These are phyloP conservation scores for Drosophila triauraria DNA, from an alignment of 1,140 invertebrate species.

Conservation along the genomic window DNA sequence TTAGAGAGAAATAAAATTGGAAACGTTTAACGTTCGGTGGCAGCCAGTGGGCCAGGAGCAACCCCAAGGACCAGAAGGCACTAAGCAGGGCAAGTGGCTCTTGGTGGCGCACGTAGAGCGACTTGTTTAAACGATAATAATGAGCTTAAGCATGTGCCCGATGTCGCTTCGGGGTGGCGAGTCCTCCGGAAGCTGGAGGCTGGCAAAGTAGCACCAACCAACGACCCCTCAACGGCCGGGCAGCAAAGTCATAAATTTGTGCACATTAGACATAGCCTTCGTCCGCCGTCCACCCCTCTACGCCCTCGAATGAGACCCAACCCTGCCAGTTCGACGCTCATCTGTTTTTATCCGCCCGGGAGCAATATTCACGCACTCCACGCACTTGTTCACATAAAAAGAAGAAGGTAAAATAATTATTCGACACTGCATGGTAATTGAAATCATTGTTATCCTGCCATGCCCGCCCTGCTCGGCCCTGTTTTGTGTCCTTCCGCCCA, in stretches of 20 bases:
- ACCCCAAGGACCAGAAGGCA: conserved; percentile 43
- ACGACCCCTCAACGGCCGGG: conserved; percentile 45
- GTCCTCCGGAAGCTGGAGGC: conserved; percentile 28
- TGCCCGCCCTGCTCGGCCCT: conserved; percentile 4
- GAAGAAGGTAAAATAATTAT: conserved; percentile 81
- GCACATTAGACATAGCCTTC: conserved; percentile 83
- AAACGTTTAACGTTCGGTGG: conserved; percentile 70
- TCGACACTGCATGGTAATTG: conserved; percentile 83
- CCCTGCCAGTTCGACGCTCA: conserved; percentile 45
- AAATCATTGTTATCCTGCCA: conserved; percentile 80
- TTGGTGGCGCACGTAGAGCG: conserved; percentile 63
- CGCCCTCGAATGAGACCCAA: background rate
- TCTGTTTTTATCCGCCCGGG: conserved; percentile 83
- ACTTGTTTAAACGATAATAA: conserved; percentile 84
- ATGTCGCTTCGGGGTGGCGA: conserved; percentile 56
- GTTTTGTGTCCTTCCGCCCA: conserved; percentile 43
- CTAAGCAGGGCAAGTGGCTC: conserved; percentile 60
- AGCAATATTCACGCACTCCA: conserved; percentile 82
- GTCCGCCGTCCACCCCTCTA: conserved; percentile 17
- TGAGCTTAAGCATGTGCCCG: conserved; percentile 82
- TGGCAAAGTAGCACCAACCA: conserved; percentile 58
- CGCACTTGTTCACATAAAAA: conserved; percentile 75
- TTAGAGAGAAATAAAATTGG: conserved; percentile 53
- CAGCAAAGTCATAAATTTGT: conserved; percentile 84
- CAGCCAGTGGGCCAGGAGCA: conserved; percentile 48